phyloP scores from a whole-genome alignment of 2,797 vertebrate genomes.

The Peromyscus nudipes region DNA sequence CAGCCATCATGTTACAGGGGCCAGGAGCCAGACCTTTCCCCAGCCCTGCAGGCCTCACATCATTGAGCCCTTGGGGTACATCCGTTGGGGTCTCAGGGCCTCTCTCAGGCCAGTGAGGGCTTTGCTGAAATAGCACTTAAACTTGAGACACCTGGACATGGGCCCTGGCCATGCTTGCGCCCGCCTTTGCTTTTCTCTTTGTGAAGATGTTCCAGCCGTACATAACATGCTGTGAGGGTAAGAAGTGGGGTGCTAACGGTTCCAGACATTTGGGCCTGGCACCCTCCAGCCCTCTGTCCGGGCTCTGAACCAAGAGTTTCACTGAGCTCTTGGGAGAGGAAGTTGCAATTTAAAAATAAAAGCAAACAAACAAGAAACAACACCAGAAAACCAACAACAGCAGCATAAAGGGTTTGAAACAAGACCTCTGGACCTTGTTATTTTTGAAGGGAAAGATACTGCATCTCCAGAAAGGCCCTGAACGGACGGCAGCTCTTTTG shows the following conservation, averaged over 20 bases:
- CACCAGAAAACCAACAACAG: not conserved
- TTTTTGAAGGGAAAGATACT: not conserved
- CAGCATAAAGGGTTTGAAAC: not conserved
- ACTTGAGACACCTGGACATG: not conserved
- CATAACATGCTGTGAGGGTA: not conserved
- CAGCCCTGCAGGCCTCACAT: rapidly evolving
- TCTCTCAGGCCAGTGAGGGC: not conserved
- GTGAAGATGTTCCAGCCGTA: rapidly evolving
- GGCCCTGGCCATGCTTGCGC: rapidly evolving
- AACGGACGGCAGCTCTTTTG: not conserved
- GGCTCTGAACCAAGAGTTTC: not conserved
- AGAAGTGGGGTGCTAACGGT: rapidly evolving
- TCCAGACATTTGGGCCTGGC: not conserved
- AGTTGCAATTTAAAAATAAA: not conserved
- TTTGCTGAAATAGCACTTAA: not conserved
- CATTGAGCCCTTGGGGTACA: rapidly evolving
- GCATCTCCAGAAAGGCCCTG: not conserved
- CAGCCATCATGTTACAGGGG: rapidly evolving
- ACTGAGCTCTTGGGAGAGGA: not conserved
- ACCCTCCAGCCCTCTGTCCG: rapidly evolving
- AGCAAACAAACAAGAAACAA: not conserved
- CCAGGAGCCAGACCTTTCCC: rapidly evolving
- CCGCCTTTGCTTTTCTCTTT: not conserved
- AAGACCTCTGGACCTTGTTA: not conserved
- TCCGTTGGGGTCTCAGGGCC: too few relatives aligned